These are phyloP conservation scores for Aleiodes alternator DNA, from an alignment of 2,888 invertebrate genomes.

Conservation along the genomic window DNA sequence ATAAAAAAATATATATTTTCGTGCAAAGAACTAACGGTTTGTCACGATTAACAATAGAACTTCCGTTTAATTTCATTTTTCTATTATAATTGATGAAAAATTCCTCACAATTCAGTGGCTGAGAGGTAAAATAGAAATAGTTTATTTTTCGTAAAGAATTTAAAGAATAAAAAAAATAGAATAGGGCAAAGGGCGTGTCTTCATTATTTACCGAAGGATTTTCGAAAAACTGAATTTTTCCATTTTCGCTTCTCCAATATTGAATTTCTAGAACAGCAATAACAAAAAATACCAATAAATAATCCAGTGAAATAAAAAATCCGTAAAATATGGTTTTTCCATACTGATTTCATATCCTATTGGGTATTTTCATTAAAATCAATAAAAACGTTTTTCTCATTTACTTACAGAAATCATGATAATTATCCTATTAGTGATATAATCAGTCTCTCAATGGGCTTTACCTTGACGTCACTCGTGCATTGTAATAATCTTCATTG, in stretches of 20 bases:
- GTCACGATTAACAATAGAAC: constrained; percentile 14
- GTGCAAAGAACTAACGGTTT: not conserved
- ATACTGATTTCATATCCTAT: not conserved
- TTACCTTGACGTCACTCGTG: constrained; percentile 16
- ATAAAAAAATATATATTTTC: not conserved
- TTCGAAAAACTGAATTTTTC: not conserved
- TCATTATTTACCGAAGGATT: too few relatives aligned
- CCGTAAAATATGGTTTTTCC: not conserved
- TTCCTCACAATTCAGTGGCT: too few relatives aligned
- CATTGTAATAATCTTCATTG: not conserved
- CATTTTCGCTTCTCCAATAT: not conserved
- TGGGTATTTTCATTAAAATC: not conserved
- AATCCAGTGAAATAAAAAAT: too few relatives aligned
- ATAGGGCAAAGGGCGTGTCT: too few relatives aligned
- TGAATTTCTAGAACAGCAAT: not conserved
- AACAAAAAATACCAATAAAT: too few relatives aligned
- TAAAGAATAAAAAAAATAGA: too few relatives aligned
- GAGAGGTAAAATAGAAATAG: too few relatives aligned
- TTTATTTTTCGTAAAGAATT: too few relatives aligned
- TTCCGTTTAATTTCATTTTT: not conserved
- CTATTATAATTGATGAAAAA: too few relatives aligned
- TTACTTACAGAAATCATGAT: not conserved
- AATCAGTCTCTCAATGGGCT: constrained; percentile 1
- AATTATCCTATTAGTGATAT: not conserved
- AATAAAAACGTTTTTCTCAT: not conserved